A percentile compares a stretch with the other conserved stretches of the same genome.
Conservation (phyloP, 2,888 invertebrate species). For the Drosophila hamatofila region DNA sequence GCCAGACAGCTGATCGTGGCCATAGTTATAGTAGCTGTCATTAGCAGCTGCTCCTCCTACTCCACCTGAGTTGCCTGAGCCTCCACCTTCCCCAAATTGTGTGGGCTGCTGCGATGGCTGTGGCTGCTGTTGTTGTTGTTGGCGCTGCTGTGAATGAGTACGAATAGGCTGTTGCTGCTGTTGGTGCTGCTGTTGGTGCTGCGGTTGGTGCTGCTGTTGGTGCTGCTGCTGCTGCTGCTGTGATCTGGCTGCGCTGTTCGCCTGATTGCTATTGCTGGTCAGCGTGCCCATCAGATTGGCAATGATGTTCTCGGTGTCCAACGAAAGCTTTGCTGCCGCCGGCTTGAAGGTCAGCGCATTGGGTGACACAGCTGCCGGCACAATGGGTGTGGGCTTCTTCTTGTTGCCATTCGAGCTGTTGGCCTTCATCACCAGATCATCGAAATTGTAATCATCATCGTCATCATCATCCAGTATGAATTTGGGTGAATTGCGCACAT, state of each 20-base stretch:
- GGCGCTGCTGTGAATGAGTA: slow-evolving; percentile 15
- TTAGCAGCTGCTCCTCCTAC: background rate
- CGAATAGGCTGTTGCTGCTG: background rate
- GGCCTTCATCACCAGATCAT: slow-evolving; percentile 87
- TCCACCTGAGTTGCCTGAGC: background rate
- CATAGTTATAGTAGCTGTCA: slow-evolving; percentile 32
- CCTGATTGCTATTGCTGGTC: slow-evolving; percentile 59
- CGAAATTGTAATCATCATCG: slow-evolving; percentile 93
- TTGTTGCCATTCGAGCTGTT: slow-evolving; percentile 50
- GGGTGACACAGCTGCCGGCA: slow-evolving; percentile 59
- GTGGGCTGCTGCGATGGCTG: background rate
- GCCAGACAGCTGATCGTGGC: slow-evolving; percentile 27
- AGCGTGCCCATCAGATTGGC: slow-evolving; percentile 88
- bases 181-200: slow-evolving; percentile 21
- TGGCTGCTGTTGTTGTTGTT: background rate
- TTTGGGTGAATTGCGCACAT: slow-evolving; percentile 78
- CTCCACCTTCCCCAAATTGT: slow-evolving; percentile 1
- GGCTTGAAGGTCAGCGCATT: slow-evolving; percentile 81
- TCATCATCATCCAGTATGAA: slow-evolving; percentile 87
- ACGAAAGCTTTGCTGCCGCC: slow-evolving; percentile 72
- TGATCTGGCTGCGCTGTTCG: slow-evolving; percentile 22
- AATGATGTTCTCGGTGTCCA: slow-evolving; percentile 88
- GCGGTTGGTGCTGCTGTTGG: slow-evolving; percentile 19
- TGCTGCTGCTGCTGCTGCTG: slow-evolving; percentile 26
- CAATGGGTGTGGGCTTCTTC: slow-evolving; percentile 2